Percentiles rank a stretch among this genome's conserved stretches.
Conservation (phyloP, 2,797 vertebrate species). For the Rhinogobio ventralis region DNA sequence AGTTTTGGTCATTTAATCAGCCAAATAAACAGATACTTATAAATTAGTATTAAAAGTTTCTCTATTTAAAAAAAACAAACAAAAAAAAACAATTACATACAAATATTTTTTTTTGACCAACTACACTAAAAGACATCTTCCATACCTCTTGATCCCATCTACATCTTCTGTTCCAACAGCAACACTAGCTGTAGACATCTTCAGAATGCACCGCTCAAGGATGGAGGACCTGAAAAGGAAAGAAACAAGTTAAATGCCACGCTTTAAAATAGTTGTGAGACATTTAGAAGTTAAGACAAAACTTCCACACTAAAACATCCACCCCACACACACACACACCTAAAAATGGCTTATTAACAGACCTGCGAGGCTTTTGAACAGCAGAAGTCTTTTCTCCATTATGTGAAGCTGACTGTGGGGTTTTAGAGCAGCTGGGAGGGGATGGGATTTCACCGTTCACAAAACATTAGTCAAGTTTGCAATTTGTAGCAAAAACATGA, state of each 20-base stretch:
- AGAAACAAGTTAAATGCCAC: neutral
- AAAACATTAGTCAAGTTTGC: neutral
- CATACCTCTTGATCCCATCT: conserved; percentile 73
- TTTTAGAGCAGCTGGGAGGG: conserved; percentile 50
- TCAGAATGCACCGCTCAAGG: conserved; percentile 82
- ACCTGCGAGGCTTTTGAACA: conserved; percentile 61
- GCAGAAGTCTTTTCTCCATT: conserved; percentile 44
- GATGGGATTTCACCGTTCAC: neutral
- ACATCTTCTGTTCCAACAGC: conserved; percentile 81
- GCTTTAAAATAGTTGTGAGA: neutral
- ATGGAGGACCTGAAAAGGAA: conserved; percentile 75
- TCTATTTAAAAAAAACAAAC: too few species aligned
- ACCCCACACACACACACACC: too few species aligned
- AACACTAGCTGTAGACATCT: conserved; percentile 78
- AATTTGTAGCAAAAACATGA: too few species aligned
- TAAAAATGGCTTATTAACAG: neutral
- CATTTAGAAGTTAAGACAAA: neutral
- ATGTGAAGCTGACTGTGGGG: conserved; percentile 37
- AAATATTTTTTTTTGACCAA: too few species aligned
- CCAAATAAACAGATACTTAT: neutral
- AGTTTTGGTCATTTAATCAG: neutral
- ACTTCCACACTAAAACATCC: neutral
- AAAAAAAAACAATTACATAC: too few species aligned
- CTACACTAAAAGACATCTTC: neutral
- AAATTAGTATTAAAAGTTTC: too few species aligned